Percentiles rank a stretch among this genome's conserved stretches.
phyloP scores from a whole-genome alignment of 2,797 vertebrate species.

The Bufotes viridis region DNA sequence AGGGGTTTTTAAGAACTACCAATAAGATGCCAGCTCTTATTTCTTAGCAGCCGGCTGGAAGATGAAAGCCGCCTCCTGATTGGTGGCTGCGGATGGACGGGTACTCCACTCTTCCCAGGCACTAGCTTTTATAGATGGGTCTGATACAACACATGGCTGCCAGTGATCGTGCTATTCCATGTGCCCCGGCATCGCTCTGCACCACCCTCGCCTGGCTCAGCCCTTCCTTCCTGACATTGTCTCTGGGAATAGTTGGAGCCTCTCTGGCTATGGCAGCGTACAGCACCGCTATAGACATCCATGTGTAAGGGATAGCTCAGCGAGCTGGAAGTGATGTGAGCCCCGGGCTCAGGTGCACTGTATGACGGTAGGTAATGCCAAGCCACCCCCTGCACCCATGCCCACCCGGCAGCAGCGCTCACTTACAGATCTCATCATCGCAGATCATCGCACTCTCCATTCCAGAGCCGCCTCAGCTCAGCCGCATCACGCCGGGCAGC shows the following conservation, averaged over 20 bases:
- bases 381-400: background rate
- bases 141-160: too few relatives aligned
- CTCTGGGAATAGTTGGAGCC: background rate
- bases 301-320: background rate
- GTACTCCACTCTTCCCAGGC: too few relatives aligned
- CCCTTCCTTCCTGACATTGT: slow-evolving; percentile 43
- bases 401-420: background rate
- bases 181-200: background rate
- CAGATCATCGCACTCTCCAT: slow-evolving; percentile 36
- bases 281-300: background rate
- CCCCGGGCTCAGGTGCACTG: background rate
- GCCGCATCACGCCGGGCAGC: slow-evolving; percentile 38
- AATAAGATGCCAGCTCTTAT: background rate
- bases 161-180: background rate
- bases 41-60: background rate
- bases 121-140: too few relatives aligned
- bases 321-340: background rate
- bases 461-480: slow-evolving; percentile 38
- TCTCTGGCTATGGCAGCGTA: background rate
- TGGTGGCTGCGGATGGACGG: background rate
- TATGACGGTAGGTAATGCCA: background rate
- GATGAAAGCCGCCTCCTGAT: background rate
- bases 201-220: background rate
- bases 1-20: background rate
- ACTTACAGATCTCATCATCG: slow-evolving; percentile 67